phyloP scores from a whole-genome alignment of 2,797 vertebrate genomes.

The Thalassophryne amazonica region DNA sequence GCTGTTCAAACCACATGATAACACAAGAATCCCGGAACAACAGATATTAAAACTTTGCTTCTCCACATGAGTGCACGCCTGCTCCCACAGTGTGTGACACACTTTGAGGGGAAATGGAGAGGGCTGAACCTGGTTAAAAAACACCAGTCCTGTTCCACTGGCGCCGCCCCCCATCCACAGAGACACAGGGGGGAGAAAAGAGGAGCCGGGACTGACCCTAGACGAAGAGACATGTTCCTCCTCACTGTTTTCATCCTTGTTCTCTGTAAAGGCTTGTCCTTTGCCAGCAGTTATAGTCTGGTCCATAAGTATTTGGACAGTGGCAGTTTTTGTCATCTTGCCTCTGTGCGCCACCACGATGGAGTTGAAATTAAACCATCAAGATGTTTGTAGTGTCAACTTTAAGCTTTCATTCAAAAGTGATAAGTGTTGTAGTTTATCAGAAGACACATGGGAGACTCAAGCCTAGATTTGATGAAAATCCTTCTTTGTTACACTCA shows the following conservation, averaged over 20 bases:
- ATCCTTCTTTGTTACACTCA: too few species aligned
- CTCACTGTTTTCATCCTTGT: constrained; percentile 14
- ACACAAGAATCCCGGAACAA: constrained; percentile 50
- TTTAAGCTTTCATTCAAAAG: too few species aligned
- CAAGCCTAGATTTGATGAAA: too few species aligned
- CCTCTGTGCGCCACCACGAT: too few species aligned
- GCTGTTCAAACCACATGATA: constrained; percentile 60
- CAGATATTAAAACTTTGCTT: constrained; percentile 10
- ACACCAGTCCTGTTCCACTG: constrained; percentile 56
- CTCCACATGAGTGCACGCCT: too few species aligned
- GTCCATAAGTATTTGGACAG: too few species aligned
- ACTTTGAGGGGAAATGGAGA: constrained; percentile 52
- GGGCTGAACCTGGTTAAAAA: constrained; percentile 74
- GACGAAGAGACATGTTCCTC: constrained; percentile 60
- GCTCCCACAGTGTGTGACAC: constrained; percentile 43
- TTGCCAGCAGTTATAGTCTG: constrained; percentile 38
- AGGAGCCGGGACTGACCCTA: constrained; percentile 49
- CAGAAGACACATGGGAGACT: too few species aligned
- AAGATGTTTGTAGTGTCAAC: too few species aligned
- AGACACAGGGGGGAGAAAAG: constrained; percentile 32
- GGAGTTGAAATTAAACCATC: too few species aligned
- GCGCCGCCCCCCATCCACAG: constrained; percentile 53
- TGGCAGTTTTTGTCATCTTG: too few species aligned
- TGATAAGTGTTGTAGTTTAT: too few species aligned
- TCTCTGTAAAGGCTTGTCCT: constrained; percentile 6